Base-by-base conservation (phyloP, 64 coral and sea anemone species). In the Porites lutea region DNA sequence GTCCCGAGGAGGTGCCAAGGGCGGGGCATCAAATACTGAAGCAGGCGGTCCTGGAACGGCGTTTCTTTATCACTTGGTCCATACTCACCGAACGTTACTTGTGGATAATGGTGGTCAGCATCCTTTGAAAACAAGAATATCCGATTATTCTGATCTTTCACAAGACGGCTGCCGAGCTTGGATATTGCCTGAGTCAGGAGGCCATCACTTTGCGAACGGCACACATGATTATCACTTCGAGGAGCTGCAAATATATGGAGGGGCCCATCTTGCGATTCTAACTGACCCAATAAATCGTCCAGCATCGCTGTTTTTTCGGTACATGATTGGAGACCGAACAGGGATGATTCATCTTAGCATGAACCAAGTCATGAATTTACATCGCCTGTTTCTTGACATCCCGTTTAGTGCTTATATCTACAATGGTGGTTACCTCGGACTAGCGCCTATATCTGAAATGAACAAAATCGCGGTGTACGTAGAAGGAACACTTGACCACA, bases 261-360 rank as follows among this genome's bases (percentile, higher is more conserved):
- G 94, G 8, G 97, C 97, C 13, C 97, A 99, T 46, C 13, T 99
- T 37, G 94, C 94, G 16, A 89, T 99, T 50, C 79, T 89, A 86
- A 89, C 97, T 19, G 78, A 99, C 1, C 88, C 92, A 10, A 53
- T 93, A 15, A 87, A 96, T 57, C 88, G 84, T 59, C 58, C 82
- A 0, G 74, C 86, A 10, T 91, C 97, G 49, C 14, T 99, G 64
- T 96, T 93, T 73, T 99, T 99, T 79, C 79, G 86, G 16, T 92
- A 88, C 52, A 99, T 99, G 97, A 99, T 99, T 46, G 97, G 97
- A 15, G 97, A 99, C 64, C 91, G 97, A 72, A 85, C 94, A 45
- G 97, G 97, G 37, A 96, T 82, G 68, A 90, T 99, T 67, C 97
- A 99, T 22, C 48, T 99, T 4, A 77, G 91, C 4, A 55, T 58